Conservation (phyloP, 1,140 invertebrate genomes). For the Holcopasites calliopsidis region DNA sequence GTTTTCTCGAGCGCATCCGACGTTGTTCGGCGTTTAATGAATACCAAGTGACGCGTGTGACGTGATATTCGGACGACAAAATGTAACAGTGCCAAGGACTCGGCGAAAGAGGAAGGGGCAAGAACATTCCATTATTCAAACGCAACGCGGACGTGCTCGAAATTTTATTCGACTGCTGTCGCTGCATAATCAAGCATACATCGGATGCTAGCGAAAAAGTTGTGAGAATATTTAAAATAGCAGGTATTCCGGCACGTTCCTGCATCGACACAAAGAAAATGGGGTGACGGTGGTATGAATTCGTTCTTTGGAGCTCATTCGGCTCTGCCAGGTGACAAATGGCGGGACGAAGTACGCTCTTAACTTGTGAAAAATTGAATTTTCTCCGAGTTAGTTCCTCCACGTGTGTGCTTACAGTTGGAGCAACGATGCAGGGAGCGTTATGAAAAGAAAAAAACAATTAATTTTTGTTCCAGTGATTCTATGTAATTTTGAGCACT, state of each 20-base stretch:
- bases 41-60: slow-evolving; percentile 12
- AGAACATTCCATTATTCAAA: slow-evolving; percentile 10
- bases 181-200: not conserved
- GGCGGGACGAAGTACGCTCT: not conserved
- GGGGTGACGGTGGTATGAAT: not conserved
- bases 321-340: not conserved
- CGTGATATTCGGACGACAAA: no score
- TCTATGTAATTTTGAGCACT: not conserved
- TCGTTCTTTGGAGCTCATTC: slow-evolving; percentile 6
- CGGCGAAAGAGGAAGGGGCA: not conserved
- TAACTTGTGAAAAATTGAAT: not conserved
- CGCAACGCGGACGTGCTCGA: not conserved
- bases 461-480: not conserved
- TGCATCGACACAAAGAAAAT: not conserved
- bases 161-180: not conserved
- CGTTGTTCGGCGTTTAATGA: slow-evolving; percentile 1
- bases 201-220: not conserved
- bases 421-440: no score
- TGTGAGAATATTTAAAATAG: slow-evolving; percentile 12
- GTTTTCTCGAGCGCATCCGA: not conserved
- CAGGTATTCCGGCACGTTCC: not conserved
- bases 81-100: not conserved
- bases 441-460: no score
- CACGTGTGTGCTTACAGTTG: no score
- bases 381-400: not conserved